Base-by-base conservation (phyloP, 1,140 invertebrate genomes). In the Daktulosphaira vitifoliae region DNA sequence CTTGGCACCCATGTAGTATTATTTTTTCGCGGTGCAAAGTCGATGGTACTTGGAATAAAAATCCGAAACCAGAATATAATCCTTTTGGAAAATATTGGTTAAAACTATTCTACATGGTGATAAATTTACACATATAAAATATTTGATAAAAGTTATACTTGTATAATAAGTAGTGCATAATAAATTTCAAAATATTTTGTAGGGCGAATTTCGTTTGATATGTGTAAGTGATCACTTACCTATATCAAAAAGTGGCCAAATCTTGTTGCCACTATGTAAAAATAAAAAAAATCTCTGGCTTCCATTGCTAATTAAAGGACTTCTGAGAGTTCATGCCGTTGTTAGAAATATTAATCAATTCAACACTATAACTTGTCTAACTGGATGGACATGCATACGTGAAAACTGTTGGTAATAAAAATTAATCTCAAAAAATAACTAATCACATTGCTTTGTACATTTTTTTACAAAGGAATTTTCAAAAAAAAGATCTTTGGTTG, bases 171-270 rank as follows among this genome's bases (percentile, higher is more conserved):
- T n/a, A 16, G 39, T 11, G 39, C n/a, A 15, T 11, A 7, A n/a
- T n/a, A 44, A 44, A 4, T 44, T 16, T n/a, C 0, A 38, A 20
- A 13, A 13, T 7, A 22, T 1, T 46, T 46, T 15, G 18, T 33
- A 59, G 56, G 56, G 56, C 16, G 44, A 62, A 11, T 62, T 62
- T 22, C 56, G 56, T 9, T 46, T 62, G 56, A 20, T 62, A 9
- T 48, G 56, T 16, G 56, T 62, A 2, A 62, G 56, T 25, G 56
- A 62, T 46, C 56, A 62, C 20, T 26, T 62, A n/a, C 56, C 56
- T 13, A 9, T 46, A 1, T 11, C 5, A 11, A 16, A 20, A n/a
- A 13, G 46, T 3, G 15, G 18, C 6, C 42, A 4, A 0, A 13
- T 48, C 26, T 46, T 62, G 29, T 18, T 62, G 26, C 56, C 56